phyloP scores from a whole-genome alignment of 2,113 vertebrate species.

The Eonycteris spelaea region DNA sequence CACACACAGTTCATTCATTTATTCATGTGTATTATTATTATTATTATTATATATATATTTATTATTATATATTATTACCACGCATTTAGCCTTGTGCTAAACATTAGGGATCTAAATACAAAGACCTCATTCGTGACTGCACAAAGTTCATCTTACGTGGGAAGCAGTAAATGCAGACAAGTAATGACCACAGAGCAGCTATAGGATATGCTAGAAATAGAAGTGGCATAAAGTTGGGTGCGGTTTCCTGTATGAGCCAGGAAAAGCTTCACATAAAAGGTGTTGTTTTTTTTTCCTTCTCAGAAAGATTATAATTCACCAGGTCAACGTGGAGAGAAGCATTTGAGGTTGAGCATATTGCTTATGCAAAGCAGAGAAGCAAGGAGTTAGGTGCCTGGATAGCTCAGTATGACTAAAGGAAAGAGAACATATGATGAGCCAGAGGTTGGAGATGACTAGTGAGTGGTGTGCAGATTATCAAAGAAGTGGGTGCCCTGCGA shows the following conservation, averaged over 20 bases:
- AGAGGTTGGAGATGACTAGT: too few species aligned
- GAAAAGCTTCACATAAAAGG: neutral
- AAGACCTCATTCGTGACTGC: neutral
- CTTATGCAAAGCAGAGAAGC: neutral
- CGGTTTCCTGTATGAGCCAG: neutral
- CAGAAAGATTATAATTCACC: neutral
- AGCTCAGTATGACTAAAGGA: neutral
- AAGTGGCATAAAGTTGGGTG: neutral
- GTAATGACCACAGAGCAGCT: neutral
- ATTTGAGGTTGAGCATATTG: neutral
- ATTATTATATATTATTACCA: neutral
- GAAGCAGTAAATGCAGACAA: neutral
- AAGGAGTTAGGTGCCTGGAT: neutral
- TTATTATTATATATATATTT: neutral
- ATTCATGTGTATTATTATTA: neutral
- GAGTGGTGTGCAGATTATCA: neutral
- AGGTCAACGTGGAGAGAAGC: neutral
- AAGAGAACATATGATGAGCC: neutral
- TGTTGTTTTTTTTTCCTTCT: neutral
- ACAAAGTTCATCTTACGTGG: neutral
- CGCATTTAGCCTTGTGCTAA: neutral
- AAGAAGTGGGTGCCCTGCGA: neutral
- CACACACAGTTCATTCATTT: slow-evolving; percentile 1
- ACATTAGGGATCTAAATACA: neutral
- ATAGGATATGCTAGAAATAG: neutral